Evolutionary conservation across 2,113 vertebrate species (phyloP).

Genomic region (Camelus dromedarius): DNA sequence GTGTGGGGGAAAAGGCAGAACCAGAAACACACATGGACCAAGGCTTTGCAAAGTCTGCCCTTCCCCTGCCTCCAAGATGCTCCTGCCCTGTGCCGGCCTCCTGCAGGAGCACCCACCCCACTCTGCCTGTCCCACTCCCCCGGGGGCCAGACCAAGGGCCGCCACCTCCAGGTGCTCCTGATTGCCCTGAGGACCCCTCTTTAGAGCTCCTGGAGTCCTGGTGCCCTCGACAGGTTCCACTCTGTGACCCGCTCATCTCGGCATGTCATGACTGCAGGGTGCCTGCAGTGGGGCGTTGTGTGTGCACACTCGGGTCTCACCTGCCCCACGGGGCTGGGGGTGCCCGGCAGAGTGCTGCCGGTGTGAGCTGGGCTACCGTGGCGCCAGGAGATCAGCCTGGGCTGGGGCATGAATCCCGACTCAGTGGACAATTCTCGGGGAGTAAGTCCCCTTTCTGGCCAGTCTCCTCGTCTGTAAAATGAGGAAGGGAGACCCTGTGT

Average conservation of each 20-base stretch:
- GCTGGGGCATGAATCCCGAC: neutral
- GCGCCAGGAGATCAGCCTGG: neutral
- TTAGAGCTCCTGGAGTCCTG: neutral
- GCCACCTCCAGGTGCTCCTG: neutral
- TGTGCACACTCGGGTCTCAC: neutral
- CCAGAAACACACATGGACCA: accelerated
- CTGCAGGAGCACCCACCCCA: neutral
- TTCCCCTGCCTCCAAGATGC: neutral
- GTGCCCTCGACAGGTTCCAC: neutral
- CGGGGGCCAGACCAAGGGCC: too few species aligned
- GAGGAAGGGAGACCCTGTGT: neutral
- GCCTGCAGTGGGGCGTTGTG: too few species aligned
- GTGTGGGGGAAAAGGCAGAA: neutral
- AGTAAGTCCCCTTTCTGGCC: neutral
- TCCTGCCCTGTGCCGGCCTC: neutral
- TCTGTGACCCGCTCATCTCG: neutral
- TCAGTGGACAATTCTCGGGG: neutral
- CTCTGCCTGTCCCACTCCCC: neutral
- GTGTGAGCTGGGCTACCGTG: neutral
- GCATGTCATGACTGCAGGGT: neutral
- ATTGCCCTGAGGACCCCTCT: neutral
- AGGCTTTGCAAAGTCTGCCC: neutral
- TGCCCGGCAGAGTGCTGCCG: neutral
- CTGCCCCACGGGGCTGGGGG: too few species aligned
- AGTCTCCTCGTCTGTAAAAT: neutral